Evolutionary conservation across 2,888 invertebrate species (phyloP).

Genomic region (Cephus spinipes): DNA sequence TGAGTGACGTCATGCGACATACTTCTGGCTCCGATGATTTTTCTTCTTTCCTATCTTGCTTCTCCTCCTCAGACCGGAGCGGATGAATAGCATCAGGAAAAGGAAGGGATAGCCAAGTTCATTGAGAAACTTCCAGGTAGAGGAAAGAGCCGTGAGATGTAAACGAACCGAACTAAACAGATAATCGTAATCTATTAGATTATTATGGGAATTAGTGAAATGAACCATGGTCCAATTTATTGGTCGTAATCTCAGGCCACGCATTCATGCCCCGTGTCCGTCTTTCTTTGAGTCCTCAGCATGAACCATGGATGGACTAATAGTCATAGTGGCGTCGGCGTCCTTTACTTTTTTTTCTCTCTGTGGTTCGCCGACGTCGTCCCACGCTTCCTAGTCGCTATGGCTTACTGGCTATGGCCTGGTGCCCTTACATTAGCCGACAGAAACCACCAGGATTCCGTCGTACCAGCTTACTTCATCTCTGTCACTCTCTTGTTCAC

Average conservation of each 20-base stretch:
- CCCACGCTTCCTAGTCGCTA: conserved; percentile 24
- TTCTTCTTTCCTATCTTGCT: background rate
- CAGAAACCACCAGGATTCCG: background rate
- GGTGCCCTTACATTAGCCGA: background rate
- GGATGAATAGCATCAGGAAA: background rate
- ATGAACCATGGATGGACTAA: background rate
- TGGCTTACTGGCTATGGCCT: conserved; percentile 34
- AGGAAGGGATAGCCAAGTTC: conserved; percentile 1
- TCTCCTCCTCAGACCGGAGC: background rate
- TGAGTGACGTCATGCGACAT: background rate
- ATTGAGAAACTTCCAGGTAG: background rate
- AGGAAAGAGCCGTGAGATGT: conserved; percentile 28
- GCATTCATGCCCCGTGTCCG: background rate
- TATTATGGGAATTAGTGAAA: conserved; percentile 66
- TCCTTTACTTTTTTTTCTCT: conserved; percentile 37
- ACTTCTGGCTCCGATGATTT: background rate
- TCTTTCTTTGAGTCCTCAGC: background rate
- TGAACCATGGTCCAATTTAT: conserved; percentile 65
- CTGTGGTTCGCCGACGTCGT: background rate
- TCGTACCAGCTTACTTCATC: background rate
- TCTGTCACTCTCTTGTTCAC: background rate
- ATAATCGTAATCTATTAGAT: conserved; percentile 67
- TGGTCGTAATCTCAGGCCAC: conserved; percentile 57
- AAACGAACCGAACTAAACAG: conserved; percentile 64
- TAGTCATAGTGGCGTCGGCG: conserved; percentile 43